Base-by-base conservation (phyloP, 1,140 invertebrate species). In the Bombus picipes region DNA sequence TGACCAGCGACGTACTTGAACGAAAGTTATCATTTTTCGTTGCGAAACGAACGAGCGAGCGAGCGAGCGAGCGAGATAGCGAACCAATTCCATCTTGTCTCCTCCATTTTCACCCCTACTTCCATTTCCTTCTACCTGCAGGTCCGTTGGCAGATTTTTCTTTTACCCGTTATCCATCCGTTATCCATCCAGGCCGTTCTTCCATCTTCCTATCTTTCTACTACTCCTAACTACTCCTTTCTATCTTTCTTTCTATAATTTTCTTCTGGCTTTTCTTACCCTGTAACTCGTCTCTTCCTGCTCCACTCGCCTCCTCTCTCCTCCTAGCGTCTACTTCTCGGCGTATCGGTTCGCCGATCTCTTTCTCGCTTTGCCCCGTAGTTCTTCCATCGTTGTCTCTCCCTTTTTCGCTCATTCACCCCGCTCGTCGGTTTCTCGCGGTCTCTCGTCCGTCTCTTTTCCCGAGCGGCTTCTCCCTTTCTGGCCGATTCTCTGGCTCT, bases 1-100 rank as follows among this genome's bases (percentile, higher is more conserved):
- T 87, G 87, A 88, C 85, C 87, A 89, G 88, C 59, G 73, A 85
- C 87, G 84, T 90, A 87, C 92, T 92, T 90, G 87, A 88, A 73
- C 66, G 92, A 90, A 91, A 89, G 90, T 92, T 91, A 88, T 90
- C 88, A 92, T 92, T 92, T 92, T 92, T 92, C 78, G 57, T 74
- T 66, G 86, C 47, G 66, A 53, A 53, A 15, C 47, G 57, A 47
- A 65, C 39, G 18, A 59, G 9, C 47, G 37, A 37, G 37, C 47
- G 37, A 37, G 37, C 57, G 57, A 59, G 9, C 59, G 47, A 68
- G 22, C 47, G 37, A 39, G 37, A 39, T 28, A 53, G 66, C 65
- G 32, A 72, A n/a, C 59, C 41, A 73, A n/a, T 34, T 37, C 59
- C 43, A 25, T 62, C 80, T 43, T 73, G n/a, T 13, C n/a, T 47